Conservation (phyloP, 2,797 vertebrate species). For the Tachyglossus aculeatus region DNA sequence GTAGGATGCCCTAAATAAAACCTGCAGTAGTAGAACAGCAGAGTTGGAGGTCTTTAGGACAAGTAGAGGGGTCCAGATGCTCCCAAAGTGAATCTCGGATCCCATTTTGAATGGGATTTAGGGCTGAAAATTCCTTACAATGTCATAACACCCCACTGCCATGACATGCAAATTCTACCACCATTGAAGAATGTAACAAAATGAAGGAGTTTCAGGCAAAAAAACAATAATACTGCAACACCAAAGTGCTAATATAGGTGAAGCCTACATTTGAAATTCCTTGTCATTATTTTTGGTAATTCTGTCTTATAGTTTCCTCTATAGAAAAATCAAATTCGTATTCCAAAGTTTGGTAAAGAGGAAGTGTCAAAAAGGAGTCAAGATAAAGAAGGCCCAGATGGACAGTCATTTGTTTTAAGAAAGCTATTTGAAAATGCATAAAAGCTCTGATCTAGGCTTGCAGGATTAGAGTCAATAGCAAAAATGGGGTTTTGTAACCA, state of each 20-base stretch:
- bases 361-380: not conserved
- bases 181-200: too few species aligned
- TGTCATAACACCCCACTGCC: too few species aligned
- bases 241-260: not conserved
- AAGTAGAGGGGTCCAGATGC: too few species aligned
- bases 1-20: too few species aligned
- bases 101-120: too few species aligned
- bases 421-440: conserved; percentile 47
- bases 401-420: conserved; percentile 23
- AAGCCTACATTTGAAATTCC: rapidly evolving
- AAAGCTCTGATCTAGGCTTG: conserved; percentile 31
- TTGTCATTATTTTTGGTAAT: not conserved
- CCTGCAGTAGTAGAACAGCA: too few species aligned
- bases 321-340: not conserved
- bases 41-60: too few species aligned
- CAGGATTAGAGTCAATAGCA: conserved; percentile 20
- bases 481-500: conserved; percentile 37
- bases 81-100: too few species aligned
- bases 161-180: too few species aligned
- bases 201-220: too few species aligned
- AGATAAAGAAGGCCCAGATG: not conserved
- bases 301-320: not conserved
- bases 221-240: too few species aligned
- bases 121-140: too few species aligned
- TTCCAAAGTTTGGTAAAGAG: not conserved